phyloP scores from a whole-genome alignment of 2,888 invertebrate species.

The Limnephilus marmoratus region DNA sequence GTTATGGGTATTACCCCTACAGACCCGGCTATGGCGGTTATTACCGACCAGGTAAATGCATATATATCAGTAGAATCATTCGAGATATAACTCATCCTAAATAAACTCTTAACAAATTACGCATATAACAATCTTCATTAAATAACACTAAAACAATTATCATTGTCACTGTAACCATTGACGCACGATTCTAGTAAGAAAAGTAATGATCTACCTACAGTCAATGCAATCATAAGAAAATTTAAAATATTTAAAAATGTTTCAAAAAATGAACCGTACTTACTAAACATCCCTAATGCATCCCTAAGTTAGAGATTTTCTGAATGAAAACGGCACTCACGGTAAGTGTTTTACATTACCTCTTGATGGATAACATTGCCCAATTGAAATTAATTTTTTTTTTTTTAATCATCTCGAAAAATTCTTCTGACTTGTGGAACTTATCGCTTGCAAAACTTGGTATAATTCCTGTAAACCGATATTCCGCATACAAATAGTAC shows the following conservation, averaged over 20 bases:
- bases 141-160: neutral
- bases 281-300: neutral
- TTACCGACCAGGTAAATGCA: conserved; percentile 62
- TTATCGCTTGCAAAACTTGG: too few species aligned
- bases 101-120: neutral
- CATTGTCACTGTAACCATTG: neutral
- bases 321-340: too few species aligned
- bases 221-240: too few species aligned
- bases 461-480: too few species aligned
- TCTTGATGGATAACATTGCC: too few species aligned
- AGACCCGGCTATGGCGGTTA: conserved; percentile 60
- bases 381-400: too few species aligned
- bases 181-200: neutral
- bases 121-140: neutral
- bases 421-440: too few species aligned
- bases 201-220: neutral
- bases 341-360: too few species aligned
- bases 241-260: too few species aligned
- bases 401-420: too few species aligned
- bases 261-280: neutral
- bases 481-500: too few species aligned
- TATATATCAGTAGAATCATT: conserved; percentile 11
- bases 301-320: neutral
- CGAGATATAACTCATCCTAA: neutral
- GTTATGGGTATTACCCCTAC: conserved; percentile 56